A percentile compares a stretch with the other conserved stretches of the same genome.
Conservation (phyloP, 2,888 invertebrate genomes). For the Callyntrura sp. region DNA sequence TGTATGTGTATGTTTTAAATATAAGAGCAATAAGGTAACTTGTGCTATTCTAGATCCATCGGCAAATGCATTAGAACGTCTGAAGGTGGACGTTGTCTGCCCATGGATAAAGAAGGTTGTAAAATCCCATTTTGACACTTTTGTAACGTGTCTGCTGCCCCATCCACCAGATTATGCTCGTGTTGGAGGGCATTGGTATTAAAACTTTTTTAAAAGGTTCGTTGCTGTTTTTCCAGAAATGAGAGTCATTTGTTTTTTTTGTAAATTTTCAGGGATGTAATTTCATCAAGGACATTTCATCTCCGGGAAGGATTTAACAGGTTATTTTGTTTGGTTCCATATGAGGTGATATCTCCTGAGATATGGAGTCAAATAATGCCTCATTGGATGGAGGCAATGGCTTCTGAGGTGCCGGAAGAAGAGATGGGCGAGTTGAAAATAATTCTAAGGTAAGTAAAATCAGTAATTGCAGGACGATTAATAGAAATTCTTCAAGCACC, state of each 20-base stretch:
- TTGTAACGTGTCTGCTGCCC: constrained; percentile 97
- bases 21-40: too few species aligned
- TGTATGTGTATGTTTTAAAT: too few species aligned
- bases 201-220: background rate
- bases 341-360: constrained; percentile 97
- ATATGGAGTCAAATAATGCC: constrained; percentile 99
- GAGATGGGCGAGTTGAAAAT: constrained; percentile 94
- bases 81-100: constrained; percentile 97
- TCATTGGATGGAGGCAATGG: constrained; percentile 99
- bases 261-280: constrained; percentile 89
- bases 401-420: constrained; percentile 95
- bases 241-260: constrained; percentile 1
- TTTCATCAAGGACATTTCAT: constrained; percentile 94
- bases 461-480: background rate
- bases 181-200: constrained; percentile 97
- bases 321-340: constrained; percentile 98
- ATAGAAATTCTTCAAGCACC: background rate
- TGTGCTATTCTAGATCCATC: constrained; percentile 86
- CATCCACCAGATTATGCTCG: constrained; percentile 98
- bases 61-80: constrained; percentile 94
- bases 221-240: too few species aligned
- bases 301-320: constrained; percentile 97
- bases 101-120: constrained; percentile 95
- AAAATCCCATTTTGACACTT: constrained; percentile 93
- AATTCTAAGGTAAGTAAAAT: constrained; percentile 87